Percentiles rank a stretch among this genome's conserved stretches.
phyloP scores from a whole-genome alignment of 2,113 vertebrate genomes.

The Noctilio leporinus region DNA sequence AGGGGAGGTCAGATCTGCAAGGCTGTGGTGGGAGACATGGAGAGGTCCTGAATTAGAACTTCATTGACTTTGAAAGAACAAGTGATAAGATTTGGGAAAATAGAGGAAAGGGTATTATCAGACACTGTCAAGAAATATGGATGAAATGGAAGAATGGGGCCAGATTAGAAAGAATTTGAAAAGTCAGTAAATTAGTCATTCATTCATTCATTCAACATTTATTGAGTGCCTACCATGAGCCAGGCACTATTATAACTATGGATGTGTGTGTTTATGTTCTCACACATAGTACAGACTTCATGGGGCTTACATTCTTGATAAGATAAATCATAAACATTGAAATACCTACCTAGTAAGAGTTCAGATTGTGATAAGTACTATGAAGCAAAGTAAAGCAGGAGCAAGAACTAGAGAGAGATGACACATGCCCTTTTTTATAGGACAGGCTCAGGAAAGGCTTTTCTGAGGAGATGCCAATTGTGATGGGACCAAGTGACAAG shows the following conservation, averaged over 20 bases:
- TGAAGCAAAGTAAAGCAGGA: not conserved
- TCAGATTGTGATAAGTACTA: not conserved
- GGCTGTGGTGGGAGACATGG: not conserved
- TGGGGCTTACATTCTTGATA: not conserved
- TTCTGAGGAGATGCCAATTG: not conserved
- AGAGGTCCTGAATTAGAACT: not conserved
- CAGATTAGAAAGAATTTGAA: not conserved
- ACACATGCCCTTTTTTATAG: not conserved
- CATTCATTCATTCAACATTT: not conserved
- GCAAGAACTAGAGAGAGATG: not conserved
- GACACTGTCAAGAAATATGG: not conserved
- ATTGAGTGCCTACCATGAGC: not conserved
- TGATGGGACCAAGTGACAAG: not conserved
- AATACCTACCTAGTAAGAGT: not conserved
- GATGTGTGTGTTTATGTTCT: not conserved
- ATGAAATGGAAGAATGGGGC: not conserved
- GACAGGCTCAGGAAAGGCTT: not conserved
- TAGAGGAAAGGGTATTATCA: not conserved
- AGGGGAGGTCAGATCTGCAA: not conserved
- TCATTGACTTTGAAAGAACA: not conserved
- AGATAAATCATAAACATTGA: not conserved
- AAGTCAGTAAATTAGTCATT: not conserved
- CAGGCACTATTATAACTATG: not conserved
- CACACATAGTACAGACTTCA: not conserved
- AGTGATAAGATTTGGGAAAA: not conserved